Base-by-base conservation (phyloP, 1,140 invertebrate genomes). In the Tetranychus cinnabarinus region DNA sequence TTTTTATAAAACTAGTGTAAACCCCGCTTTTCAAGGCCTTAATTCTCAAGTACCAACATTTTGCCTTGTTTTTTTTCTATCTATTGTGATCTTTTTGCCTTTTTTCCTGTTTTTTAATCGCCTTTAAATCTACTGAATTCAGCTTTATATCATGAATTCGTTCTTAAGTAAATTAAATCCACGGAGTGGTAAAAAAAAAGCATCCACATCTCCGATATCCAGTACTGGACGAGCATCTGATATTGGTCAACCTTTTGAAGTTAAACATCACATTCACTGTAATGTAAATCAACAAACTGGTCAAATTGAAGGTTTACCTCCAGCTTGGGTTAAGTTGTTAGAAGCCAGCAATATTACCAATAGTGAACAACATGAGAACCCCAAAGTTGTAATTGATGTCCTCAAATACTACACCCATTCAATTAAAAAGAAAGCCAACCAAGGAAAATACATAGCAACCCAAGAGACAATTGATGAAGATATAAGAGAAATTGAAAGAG, bases 341-440 rank as follows among this genome's bases (percentile, higher is more conserved):
- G 82, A 87, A 68, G 79, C 82, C 48, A 86, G 77, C 13, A 77
- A 92, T 71, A 88, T 96, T 65, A 86, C 71, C 61, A 77, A 78
- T 66, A 81, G 80, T 54, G 91, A 96, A 71, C 87, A 92, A 72
- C 79, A 84, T 70, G 81, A 92, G 68, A 89, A 96, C 76, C 89
- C 90, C 2, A 81, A 84, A 66, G 89, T 89, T n/a, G 82, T 85
- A 1, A 69, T 85, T 34, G 85, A 91, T 71, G 91, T 90, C 2
- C 79, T 96, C 39, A 88, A 89, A 68, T 92, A 86, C 70, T 92
- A 90, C 69, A 88, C 88, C 69, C 84, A 86, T 71, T 82, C 82
- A 2, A 84, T 86, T 55, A 84, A 84, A 83, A 63, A 81, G 81
- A 68, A 79, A 80, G 42, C 76, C 77, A n/a, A 75, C 77, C 39